phyloP scores from a whole-genome alignment of 2,888 invertebrate genomes.

The Drosophila neonasuta region DNA sequence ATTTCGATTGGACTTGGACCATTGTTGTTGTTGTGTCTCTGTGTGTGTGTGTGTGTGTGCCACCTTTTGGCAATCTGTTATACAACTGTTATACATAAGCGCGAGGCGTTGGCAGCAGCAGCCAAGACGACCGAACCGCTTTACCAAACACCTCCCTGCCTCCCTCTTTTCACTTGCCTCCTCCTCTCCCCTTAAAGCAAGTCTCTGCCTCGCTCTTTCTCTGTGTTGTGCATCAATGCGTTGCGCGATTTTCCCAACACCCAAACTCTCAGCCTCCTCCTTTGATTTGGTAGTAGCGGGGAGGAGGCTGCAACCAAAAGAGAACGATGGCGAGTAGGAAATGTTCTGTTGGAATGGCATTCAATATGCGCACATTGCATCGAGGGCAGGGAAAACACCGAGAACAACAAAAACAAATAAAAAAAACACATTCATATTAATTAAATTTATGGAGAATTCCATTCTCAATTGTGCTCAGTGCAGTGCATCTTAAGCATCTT shows the following conservation, averaged over 20 bases:
- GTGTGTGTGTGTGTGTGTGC: too few relatives aligned
- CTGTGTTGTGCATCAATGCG: slow-evolving; percentile 34
- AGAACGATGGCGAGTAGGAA: neutral
- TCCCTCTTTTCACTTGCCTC: neutral
- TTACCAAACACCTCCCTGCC: neutral
- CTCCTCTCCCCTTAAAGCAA: neutral
- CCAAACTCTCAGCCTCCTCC: neutral
- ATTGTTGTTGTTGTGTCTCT: neutral
- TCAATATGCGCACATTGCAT: slow-evolving; percentile 25
- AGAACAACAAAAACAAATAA: too few relatives aligned
- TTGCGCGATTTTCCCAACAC: slow-evolving; percentile 21
- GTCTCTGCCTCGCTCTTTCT: neutral
- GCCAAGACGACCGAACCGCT: slow-evolving; percentile 1
- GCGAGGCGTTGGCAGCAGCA: slow-evolving; percentile 30
- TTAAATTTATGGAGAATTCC: slow-evolving; percentile 3
- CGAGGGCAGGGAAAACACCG: neutral
- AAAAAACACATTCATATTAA: neutral
- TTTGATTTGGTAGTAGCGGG: too few relatives aligned
- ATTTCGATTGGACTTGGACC: slow-evolving; percentile 11
- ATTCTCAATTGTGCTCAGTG: neutral
- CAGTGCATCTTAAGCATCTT: neutral
- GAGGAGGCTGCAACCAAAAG: too few relatives aligned
- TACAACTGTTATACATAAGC: slow-evolving; percentile 42
- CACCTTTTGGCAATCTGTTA: slow-evolving; percentile 34
- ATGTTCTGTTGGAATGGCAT: slow-evolving; percentile 5